A percentile compares a stretch with the other conserved stretches of the same genome.
phyloP scores from a whole-genome alignment of 2,113 vertebrate genomes.

The Bujurquina vittata region DNA sequence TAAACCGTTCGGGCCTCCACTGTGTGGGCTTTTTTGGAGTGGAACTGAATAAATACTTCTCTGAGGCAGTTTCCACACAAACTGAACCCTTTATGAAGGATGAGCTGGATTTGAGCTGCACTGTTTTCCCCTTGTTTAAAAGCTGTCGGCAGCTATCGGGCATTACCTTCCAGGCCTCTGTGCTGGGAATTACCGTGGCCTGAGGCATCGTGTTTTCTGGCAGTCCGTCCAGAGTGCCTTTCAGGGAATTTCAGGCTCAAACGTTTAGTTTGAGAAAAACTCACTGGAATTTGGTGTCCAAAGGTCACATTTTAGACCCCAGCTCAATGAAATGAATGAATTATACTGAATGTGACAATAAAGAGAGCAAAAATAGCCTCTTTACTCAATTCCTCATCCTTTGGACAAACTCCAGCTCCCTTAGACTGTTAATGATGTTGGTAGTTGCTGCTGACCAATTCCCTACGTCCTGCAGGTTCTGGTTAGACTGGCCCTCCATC shows the following conservation, averaged over 20 bases:
- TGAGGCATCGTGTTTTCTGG: background rate
- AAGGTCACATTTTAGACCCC: background rate
- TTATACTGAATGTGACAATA: background rate
- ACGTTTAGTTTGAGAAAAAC: no score
- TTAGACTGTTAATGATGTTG: fast-evolving
- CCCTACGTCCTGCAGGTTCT: no score
- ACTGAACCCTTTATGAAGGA: background rate
- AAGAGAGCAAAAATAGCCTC: no score
- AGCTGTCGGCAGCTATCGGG: no score
- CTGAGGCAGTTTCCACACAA: background rate
- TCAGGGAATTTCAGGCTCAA: no score
- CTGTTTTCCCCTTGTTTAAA: no score
- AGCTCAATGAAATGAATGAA: fast-evolving
- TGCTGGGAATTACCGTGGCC: no score
- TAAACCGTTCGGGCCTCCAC: fast-evolving
- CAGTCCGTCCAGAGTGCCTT: background rate
- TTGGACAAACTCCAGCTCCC: background rate
- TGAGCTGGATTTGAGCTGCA: background rate
- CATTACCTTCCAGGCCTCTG: no score
- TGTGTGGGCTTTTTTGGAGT: background rate
- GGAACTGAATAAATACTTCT: background rate
- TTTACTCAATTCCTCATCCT: background rate
- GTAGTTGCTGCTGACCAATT: background rate
- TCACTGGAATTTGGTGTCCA: background rate
- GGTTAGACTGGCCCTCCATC: no score